phyloP scores from a whole-genome alignment of 1,140 invertebrate species.

The Meloidogyne chitwoodi region DNA sequence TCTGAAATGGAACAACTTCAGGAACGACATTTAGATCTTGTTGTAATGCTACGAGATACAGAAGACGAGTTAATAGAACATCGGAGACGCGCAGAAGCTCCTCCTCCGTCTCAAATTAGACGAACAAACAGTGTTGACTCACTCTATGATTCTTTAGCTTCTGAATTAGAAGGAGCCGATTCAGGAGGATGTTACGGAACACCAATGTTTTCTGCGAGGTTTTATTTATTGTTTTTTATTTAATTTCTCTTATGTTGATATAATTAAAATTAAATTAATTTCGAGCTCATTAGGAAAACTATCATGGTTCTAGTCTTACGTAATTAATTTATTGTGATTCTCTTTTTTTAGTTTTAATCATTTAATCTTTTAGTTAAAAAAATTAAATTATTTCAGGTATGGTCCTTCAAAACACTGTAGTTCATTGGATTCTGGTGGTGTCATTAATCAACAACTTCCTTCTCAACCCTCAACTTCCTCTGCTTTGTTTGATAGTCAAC shows the following conservation, averaged over 20 bases:
- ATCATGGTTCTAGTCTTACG: neutral
- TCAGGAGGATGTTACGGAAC: slow-evolving; percentile 42
- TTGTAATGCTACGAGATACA: slow-evolving; percentile 44
- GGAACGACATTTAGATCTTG: slow-evolving; percentile 49
- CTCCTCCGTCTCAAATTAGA: slow-evolving; percentile 2
- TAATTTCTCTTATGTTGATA: neutral
- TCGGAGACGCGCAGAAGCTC: slow-evolving; percentile 13
- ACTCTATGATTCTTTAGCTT: slow-evolving; percentile 53
- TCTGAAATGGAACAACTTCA: slow-evolving; percentile 40
- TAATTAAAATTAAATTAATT: neutral
- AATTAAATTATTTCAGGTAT: neutral
- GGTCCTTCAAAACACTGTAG: slow-evolving; percentile 2
- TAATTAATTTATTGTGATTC: neutral
- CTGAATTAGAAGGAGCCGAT: slow-evolving; percentile 49
- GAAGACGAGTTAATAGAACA: slow-evolving; percentile 47
- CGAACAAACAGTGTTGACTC: slow-evolving; percentile 40
- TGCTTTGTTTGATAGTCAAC: neutral
- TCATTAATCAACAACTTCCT: neutral
- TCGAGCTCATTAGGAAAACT: neutral
- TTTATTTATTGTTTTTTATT: slow-evolving; percentile 26
- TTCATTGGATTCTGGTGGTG: neutral
- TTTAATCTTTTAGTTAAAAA: neutral
- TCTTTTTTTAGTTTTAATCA: neutral
- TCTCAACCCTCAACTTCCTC: neutral
- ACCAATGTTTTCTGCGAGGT: slow-evolving; percentile 42